Percentiles rank a stretch among this genome's conserved stretches.
Evolutionary conservation across 2,113 vertebrate genomes (phyloP).

Genomic region (Crocuta crocuta): DNA sequence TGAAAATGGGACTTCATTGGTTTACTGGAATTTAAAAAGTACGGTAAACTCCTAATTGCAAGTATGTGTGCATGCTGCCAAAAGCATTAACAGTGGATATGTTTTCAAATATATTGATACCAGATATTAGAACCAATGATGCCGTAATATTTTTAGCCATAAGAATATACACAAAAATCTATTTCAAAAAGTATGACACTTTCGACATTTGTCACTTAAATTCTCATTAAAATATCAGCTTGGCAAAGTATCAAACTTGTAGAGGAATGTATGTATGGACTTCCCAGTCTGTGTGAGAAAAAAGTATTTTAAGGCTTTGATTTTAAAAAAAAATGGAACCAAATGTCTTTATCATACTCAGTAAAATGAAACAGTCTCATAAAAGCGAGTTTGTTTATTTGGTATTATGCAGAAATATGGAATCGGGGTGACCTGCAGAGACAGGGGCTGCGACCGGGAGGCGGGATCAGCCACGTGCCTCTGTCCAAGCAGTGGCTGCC

Average conservation of each 20-base stretch:
- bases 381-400: background rate
- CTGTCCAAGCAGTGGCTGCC: accelerated
- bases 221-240: background rate
- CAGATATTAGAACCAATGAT: background rate
- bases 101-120: background rate
- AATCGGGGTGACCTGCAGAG: background rate
- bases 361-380: background rate
- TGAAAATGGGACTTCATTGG: background rate
- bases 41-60: background rate
- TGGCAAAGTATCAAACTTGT: background rate
- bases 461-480: background rate
- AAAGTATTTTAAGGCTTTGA: background rate
- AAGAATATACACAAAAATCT: background rate
- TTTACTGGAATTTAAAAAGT: background rate
- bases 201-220: background rate
- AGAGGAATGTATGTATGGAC: background rate
- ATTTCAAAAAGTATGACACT: background rate
- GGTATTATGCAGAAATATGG: background rate
- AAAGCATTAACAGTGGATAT: background rate
- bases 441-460: accelerated
- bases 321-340: background rate
- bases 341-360: background rate
- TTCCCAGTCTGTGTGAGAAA: background rate
- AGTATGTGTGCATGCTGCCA: background rate
- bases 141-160: background rate